Evolutionary conservation across 23 tunicate species (phyloP).

Genomic region (Diplosoma virens): DNA sequence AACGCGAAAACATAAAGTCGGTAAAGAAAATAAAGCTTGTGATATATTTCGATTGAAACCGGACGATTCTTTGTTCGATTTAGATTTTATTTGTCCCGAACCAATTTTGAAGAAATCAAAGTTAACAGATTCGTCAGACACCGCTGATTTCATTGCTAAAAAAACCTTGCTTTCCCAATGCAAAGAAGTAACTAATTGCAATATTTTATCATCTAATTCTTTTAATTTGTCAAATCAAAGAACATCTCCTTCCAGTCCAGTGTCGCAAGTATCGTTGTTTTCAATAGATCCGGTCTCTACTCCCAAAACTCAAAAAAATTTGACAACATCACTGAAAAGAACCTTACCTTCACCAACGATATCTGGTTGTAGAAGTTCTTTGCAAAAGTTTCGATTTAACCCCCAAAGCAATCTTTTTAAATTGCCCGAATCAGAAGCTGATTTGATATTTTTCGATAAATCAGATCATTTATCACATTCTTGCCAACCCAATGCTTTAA

Average conservation of each 20-base stretch:
- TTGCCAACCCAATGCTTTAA: neutral
- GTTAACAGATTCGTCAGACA: too few species aligned
- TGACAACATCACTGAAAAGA: neutral
- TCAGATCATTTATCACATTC: neutral
- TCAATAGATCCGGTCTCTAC: neutral
- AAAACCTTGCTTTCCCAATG: too few species aligned
- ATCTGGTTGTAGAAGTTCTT: neutral
- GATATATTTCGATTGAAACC: neutral
- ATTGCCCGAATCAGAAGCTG: constrained; percentile 16
- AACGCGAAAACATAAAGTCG: neutral
- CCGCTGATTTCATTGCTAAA: too few species aligned
- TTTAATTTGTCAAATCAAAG: too few species aligned
- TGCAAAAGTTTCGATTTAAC: neutral
- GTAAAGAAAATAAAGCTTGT: neutral
- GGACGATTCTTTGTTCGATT: constrained; percentile 8
- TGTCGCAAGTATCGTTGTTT: constrained; percentile 15
- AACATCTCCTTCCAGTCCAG: neutral
- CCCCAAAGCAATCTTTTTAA: constrained; percentile 2
- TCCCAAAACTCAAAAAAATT: neutral
- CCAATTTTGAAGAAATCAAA: neutral
- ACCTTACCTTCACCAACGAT: neutral
- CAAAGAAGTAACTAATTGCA: too few species aligned
- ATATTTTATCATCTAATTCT: too few species aligned
- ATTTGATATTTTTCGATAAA: constrained; percentile 1
- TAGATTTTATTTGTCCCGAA: neutral